Base-by-base conservation (phyloP, 2,888 invertebrate genomes). In the Chirona hameri region DNA sequence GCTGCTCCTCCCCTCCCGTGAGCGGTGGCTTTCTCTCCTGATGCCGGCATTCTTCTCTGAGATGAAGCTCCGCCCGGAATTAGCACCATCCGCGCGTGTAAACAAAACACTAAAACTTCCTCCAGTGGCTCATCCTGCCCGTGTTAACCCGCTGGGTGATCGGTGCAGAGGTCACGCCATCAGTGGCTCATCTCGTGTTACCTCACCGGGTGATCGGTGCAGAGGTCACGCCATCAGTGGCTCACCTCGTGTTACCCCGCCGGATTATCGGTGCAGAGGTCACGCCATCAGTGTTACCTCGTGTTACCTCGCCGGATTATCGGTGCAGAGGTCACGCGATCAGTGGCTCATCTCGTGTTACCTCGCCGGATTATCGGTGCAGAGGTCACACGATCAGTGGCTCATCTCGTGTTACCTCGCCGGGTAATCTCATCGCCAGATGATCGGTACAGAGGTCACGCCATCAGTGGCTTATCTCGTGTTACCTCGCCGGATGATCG, bases 21-120 rank as follows among this genome's bases (percentile, higher is more conserved):
- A 18, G 52, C 52, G 52, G 15, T 52, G 52, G 15, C 52, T 52
- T 52, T 52, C 52, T 52, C 12, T 52, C 12, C 18, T 18, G 52
- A 1, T 12, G 52, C 52, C 15, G 52, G 52, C 12, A 18, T 18
- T 52, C 52, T 52, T 52, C 52, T 4, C 18, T 12, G 12, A 52
- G 52, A 52, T 52, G 52, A 52, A 12, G 10, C 52, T 1, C 60
- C 21, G 60, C 21, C 60, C n/a, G 65, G n/a, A 65, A 65, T 65
- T 65, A 72, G 72, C 31, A 5, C 9, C 69, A 18, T 5, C 72
- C 31, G 31, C 27, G 31, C 29, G 10, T 39, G 76, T 76, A 76
- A 76, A 76, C 76, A 76, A 76, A 76, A 39, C 76, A 76, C 18
- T 76, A 76, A 76, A 76, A 14, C 76, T 46, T 24, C 46, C 24